A percentile compares a stretch with the other conserved stretches of the same genome.
phyloP scores from a whole-genome alignment of 2,113 vertebrate species.

The Percina caprodes region DNA sequence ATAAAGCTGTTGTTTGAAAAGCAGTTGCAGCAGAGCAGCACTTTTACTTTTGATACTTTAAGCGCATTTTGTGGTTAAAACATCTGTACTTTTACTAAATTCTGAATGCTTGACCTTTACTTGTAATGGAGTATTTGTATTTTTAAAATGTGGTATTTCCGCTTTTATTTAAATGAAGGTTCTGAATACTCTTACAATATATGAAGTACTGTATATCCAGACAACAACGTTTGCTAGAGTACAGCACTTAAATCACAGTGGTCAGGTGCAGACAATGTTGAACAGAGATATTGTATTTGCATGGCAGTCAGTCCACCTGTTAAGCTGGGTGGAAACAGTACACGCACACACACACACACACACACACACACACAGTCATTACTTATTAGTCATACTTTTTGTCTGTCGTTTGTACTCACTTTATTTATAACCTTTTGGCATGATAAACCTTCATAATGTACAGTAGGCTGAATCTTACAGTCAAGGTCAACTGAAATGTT shows the following conservation, averaged over 20 bases:
- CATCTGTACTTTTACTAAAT: background rate
- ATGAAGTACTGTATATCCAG: background rate
- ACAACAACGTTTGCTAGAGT: background rate
- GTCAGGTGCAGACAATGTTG: slow-evolving; percentile 19
- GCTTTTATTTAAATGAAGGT: background rate
- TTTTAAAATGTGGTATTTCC: background rate
- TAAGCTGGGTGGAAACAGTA: background rate
- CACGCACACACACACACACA: too few relatives aligned
- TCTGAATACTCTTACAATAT: background rate
- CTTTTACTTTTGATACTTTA: background rate
- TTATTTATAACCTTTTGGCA: background rate
- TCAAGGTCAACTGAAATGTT: background rate
- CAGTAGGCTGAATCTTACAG: background rate
- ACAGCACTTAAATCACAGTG: background rate
- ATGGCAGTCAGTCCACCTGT: slow-evolving; percentile 67
- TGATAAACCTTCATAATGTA: background rate
- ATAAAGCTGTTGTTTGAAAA: background rate
- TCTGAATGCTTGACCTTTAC: background rate
- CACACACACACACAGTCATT: background rate
- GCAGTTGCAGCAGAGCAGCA: background rate
- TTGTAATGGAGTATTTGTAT: background rate
- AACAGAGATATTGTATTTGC: slow-evolving; percentile 48
- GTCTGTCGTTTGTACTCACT: background rate
- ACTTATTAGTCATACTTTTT: background rate
- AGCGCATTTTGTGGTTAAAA: background rate